phyloP scores from a whole-genome alignment of 2,797 vertebrate genomes.

The Margarornis squamiger region DNA sequence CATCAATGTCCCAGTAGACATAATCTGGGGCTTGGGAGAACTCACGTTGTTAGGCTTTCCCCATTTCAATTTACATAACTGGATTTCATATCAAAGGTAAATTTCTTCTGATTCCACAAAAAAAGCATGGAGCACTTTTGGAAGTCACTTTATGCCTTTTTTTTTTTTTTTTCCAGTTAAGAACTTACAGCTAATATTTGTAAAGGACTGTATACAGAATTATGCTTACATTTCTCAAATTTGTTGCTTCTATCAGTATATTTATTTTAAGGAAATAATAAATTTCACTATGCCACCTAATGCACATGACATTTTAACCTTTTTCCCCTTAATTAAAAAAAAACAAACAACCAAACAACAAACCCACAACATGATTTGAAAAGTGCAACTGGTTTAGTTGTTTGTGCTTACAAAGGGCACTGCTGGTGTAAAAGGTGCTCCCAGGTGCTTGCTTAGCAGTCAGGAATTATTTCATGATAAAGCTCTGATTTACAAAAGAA shows the following conservation, averaged over 20 bases:
- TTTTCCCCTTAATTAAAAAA: not conserved
- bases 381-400: fast-evolving
- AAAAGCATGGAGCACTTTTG: not conserved
- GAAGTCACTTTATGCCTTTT: not conserved
- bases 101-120: not conserved
- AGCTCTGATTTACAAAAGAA: not conserved
- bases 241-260: not conserved
- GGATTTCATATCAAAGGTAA: not conserved
- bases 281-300: not conserved
- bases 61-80: not conserved
- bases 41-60: not conserved
- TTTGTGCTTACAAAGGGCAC: not conserved
- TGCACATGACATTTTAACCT: not conserved
- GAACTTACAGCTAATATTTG: not conserved
- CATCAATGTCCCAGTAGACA: not conserved
- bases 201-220: not conserved
- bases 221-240: not conserved
- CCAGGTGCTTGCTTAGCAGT: not conserved
- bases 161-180: not conserved
- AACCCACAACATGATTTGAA: not conserved
- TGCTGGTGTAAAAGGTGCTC: not conserved
- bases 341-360: no score
- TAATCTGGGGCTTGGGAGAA: not conserved
- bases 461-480: not conserved
- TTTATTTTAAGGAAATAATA: not conserved